A percentile compares a stretch with the other conserved stretches of the same genome.
These are phyloP conservation scores for Formica selysi DNA, from an alignment of 1,140 invertebrate genomes.

Conservation along the genomic window DNA sequence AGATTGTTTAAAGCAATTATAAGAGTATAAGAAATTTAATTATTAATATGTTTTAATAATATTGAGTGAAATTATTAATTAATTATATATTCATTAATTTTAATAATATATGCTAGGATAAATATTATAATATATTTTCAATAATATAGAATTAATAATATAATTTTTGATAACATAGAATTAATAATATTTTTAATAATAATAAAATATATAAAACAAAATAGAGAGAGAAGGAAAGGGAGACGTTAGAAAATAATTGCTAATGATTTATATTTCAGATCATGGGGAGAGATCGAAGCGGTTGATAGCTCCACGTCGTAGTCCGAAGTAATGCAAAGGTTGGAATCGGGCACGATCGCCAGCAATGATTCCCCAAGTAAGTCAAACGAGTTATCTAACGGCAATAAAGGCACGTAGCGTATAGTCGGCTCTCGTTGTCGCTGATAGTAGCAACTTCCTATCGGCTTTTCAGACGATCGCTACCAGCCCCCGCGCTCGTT, in stretches of 20 bases:
- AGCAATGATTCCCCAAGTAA: constrained; percentile 23
- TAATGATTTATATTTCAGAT: neutral
- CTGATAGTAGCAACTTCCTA: constrained; percentile 51
- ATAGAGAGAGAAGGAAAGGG: too few relatives aligned
- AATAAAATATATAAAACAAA: neutral
- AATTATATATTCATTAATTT: too few relatives aligned
- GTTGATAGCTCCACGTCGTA: neutral
- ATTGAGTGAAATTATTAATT: too few relatives aligned
- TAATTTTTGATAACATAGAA: too few relatives aligned
- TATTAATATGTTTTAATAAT: neutral
- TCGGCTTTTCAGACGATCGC: constrained; percentile 69
- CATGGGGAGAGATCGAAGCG: neutral
- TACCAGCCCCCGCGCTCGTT: neutral
- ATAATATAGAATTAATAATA: neutral
- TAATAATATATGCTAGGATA: too few relatives aligned
- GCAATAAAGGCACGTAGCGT: constrained; percentile 56
- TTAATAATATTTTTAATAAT: neutral
- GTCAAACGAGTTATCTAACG: constrained; percentile 58
- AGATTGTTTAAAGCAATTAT: neutral
- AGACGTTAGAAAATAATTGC: too few relatives aligned
- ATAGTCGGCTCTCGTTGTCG: constrained; percentile 24
- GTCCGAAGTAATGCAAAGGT: constrained; percentile 15
- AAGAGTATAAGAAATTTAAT: neutral
- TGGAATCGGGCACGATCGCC: constrained; percentile 25
- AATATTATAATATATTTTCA: neutral